Base-by-base conservation (phyloP, 2,797 vertebrate genomes). In the Strix occidentalis region DNA sequence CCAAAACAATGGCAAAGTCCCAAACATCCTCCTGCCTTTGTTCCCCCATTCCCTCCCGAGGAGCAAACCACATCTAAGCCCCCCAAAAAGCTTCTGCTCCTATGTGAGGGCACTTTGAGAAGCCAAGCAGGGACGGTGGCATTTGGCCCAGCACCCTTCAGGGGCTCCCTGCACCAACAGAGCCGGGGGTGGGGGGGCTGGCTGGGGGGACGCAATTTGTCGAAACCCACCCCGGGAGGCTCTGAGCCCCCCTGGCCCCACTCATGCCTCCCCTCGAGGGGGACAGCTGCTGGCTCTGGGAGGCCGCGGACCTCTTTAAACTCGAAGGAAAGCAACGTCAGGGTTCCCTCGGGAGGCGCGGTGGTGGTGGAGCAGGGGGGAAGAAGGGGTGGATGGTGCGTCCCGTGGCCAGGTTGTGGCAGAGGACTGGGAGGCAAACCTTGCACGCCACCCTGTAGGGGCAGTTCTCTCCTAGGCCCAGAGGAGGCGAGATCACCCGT, bases 391-490 rank as follows among this genome's bases (percentile, higher is more conserved):
- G 95, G 98, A 93, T 97, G 97, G 94, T 97, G 97, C 79, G 96
- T 97, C 98, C 98, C 97, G 88, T 96, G 88, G 97, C 98, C 96
- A 96, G 96, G 96, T 95, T 95, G 95, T 89, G 97, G 98, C 98
- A 64, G 97, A 97, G 97, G 98, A 97, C 98, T 98, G 98, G 98
- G 98, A 98, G 98, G 98, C 99, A 99, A 99, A 99, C 99, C 99
- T 99, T 99, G 99, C 99, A 99, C 97, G 99, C 99, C 99, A 99
- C 99, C 99, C 99, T 99, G 99, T 99, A 99, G 95, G 99, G 99
- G 99, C 99, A 99, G 98, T 99, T 99, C 99, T 99, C 99, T 98
- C 99, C 99, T 99, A 99, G 99, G 98, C 99, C 99, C 98, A 99
- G 98, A 98, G 99, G 99, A 97, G 99, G 99, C 92, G 99, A 99